Conservation (phyloP, 1,140 invertebrate species). For the Hylaeus volcanicus region DNA sequence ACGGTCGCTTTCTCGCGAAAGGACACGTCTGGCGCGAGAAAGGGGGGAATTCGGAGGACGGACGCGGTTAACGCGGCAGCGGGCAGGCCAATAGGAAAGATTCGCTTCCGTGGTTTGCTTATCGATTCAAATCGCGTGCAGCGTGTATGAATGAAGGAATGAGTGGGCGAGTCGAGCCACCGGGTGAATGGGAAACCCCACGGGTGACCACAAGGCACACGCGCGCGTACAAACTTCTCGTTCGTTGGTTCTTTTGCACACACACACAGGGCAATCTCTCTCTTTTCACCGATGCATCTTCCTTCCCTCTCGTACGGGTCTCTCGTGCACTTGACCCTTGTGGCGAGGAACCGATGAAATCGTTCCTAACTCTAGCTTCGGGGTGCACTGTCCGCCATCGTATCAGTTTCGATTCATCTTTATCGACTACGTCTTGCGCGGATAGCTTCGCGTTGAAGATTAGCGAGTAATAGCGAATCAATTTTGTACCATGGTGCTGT, state of each 20-base stretch:
- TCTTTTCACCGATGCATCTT: not conserved
- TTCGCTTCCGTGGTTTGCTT: constrained; percentile 63
- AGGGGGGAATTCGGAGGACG: not conserved
- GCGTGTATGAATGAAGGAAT: constrained; percentile 75
- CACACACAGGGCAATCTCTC: not conserved
- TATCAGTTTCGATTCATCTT: not conserved
- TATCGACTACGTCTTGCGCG: not conserved
- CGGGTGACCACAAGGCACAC: constrained; percentile 66
- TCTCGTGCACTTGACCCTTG: constrained; percentile 40
- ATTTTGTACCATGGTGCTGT: too few species aligned
- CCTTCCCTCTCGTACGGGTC: not conserved
- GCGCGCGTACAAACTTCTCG: constrained; percentile 54
- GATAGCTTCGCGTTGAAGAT: too few species aligned
- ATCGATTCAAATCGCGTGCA: constrained; percentile 75
- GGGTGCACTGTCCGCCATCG: not conserved
- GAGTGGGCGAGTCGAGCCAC: constrained; percentile 73
- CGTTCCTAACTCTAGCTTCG: constrained; percentile 13
- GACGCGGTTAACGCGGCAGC: constrained; percentile 1
- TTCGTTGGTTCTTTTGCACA: constrained; percentile 16
- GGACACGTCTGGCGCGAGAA: not conserved
- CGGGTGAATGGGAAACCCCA: constrained; percentile 72
- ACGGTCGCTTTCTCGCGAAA: not conserved
- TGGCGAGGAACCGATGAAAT: constrained; percentile 46
- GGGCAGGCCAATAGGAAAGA: constrained; percentile 38
- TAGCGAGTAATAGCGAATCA: too few species aligned